Percentiles rank a stretch among this genome's conserved stretches.
These are phyloP conservation scores for Polia nebulosa DNA, from an alignment of 2,888 invertebrate species.

Conservation along the genomic window DNA sequence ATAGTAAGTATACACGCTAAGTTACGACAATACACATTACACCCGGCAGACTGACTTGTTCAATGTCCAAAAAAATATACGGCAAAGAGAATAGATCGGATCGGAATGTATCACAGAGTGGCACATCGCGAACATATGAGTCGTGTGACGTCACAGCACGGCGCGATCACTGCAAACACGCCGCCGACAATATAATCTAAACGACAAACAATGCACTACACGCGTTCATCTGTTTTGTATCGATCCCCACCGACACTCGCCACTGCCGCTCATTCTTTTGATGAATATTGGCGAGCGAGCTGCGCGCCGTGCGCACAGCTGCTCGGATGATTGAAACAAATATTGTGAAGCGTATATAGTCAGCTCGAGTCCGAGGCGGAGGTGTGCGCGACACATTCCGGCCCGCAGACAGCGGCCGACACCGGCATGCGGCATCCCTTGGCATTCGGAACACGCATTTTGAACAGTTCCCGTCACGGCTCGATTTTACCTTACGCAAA, in stretches of 20 bases:
- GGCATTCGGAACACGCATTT: slow-evolving; percentile 9
- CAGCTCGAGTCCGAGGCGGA: not conserved
- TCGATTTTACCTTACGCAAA: slow-evolving; percentile 19
- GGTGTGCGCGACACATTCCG: not conserved
- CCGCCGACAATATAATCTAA: slow-evolving; percentile 2
- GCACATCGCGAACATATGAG: not conserved
- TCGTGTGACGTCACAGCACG: not conserved
- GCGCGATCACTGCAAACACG: not conserved
- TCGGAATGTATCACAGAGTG: not conserved
- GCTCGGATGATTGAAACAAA: not conserved
- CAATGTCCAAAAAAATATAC: not conserved
- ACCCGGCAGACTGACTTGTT: not conserved
- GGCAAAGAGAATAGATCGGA: not conserved
- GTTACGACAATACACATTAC: not conserved
- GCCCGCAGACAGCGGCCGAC: not conserved
- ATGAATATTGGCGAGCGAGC: not conserved
- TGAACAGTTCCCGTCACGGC: slow-evolving; percentile 6
- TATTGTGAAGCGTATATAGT: not conserved
- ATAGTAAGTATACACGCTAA: not conserved
- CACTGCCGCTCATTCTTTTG: not conserved
- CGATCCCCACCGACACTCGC: not conserved
- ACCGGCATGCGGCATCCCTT: not conserved
- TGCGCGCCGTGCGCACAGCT: not conserved
- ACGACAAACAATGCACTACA: not conserved
- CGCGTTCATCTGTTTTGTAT: not conserved